Evolutionary conservation across 2,797 vertebrate species (phyloP).

Genomic region (Hippoglossus hippoglossus): DNA sequence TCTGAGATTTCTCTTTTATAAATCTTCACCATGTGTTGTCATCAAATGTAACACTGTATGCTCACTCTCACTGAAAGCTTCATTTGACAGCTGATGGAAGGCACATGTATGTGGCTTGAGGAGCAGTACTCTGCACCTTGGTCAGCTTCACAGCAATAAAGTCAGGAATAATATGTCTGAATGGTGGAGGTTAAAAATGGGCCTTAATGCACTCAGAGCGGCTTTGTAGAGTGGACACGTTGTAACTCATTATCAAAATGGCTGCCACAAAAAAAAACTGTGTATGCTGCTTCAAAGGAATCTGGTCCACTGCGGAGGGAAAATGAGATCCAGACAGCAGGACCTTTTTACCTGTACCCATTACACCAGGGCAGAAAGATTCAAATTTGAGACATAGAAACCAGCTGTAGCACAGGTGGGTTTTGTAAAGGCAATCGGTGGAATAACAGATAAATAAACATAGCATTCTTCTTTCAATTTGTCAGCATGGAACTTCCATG

Average conservation of each 20-base stretch:
- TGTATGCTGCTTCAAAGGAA: constrained; percentile 47
- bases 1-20: constrained; percentile 47
- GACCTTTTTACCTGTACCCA: constrained; percentile 49
- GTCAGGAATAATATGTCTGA: constrained; percentile 16
- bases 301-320: constrained; percentile 28
- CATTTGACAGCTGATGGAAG: constrained; percentile 58
- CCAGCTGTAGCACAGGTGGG: constrained; percentile 63
- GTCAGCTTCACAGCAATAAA: constrained; percentile 12
- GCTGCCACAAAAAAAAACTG: neutral
- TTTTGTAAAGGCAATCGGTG: constrained; percentile 24
- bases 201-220: neutral
- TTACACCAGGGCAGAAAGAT: constrained; percentile 44
- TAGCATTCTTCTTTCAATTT: neutral
- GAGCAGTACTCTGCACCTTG: constrained; percentile 1
- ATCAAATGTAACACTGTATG: constrained; percentile 35
- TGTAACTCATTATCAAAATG: constrained; percentile 14
- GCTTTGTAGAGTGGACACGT: constrained; percentile 15
- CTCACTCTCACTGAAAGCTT: constrained; percentile 54
- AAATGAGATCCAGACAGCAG: constrained; percentile 59
- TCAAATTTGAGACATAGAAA: constrained; percentile 29
- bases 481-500: neutral
- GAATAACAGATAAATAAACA: constrained; percentile 28
- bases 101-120: constrained; percentile 29
- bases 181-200: constrained; percentile 3
- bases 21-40: constrained; percentile 39